Evolutionary conservation across 2,888 invertebrate genomes (phyloP).

Genomic region (Mylabris sibirica): DNA sequence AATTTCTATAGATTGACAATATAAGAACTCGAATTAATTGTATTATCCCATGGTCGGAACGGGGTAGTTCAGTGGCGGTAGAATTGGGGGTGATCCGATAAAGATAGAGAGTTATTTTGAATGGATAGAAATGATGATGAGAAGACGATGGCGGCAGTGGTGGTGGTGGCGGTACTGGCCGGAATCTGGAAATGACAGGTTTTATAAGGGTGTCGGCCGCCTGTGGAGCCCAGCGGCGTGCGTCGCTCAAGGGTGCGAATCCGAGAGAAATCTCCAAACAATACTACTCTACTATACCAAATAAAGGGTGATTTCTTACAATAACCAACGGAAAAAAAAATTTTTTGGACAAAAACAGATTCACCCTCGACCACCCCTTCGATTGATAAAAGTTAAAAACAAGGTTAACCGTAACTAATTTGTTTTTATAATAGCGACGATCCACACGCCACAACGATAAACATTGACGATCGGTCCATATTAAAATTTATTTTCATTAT

Average conservation of each 20-base stretch:
- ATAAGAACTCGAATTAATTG: constrained; percentile 56
- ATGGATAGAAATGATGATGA: constrained; percentile 37
- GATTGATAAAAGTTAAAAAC: constrained; percentile 8
- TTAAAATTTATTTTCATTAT: constrained; percentile 52
- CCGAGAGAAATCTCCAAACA: constrained; percentile 38
- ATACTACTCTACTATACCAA: too few species aligned
- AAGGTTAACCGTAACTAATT: constrained; percentile 47
- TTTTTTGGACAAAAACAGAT: not conserved
- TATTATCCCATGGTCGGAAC: constrained; percentile 45
- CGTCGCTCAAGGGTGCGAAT: constrained; percentile 48
- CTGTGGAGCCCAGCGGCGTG: constrained; percentile 54
- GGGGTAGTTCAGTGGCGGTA: not conserved
- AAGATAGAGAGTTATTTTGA: not conserved
- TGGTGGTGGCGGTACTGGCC: constrained; percentile 37
- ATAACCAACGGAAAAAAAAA: not conserved
- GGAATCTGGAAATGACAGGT: constrained; percentile 59
- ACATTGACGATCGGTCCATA: constrained; percentile 37
- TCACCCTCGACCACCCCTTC: not conserved
- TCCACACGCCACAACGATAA: constrained; percentile 34
- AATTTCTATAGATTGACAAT: not conserved
- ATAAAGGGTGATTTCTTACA: not conserved
- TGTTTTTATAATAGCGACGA: constrained; percentile 37
- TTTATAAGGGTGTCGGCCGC: constrained; percentile 60
- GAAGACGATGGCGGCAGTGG: constrained; percentile 30
- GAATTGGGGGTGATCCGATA: not conserved